Base-by-base conservation (phyloP, 2,113 vertebrate genomes). In the Hucho hucho region DNA sequence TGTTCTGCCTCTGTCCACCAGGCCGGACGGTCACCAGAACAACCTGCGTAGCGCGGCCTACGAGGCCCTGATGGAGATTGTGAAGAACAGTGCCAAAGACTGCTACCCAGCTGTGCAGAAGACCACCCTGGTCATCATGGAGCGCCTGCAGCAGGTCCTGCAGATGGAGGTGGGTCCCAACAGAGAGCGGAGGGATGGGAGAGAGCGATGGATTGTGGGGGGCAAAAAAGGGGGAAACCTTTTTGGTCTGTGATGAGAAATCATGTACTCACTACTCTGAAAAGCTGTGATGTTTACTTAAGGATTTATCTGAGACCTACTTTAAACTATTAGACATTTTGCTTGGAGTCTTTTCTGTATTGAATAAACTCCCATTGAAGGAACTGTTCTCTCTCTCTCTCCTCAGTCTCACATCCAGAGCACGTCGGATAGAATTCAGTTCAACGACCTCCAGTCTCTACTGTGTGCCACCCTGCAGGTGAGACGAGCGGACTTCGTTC, bases 11-110 rank as follows among this genome's bases (percentile, higher is more conserved):
- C 32, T 43, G 4, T 20, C 4, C 49, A 12, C 3, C 77, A 99
- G 98, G 75, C 96, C 97, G 4, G 98, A 99, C 24, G 97, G 98
- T 14, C 98, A 99, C 87, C 98, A 99, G 92, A 99, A 99, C 88
- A 99, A 99, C 89, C 90, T 99, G 83, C 94, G 98, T 79, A 98
- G 97, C 12, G 96, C 98, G 1, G 98, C 97, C 0, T 99, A 99
- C 25, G 98, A 99, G 87, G 96, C 97, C 13, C 89, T 99, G 79
- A 99, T 99, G 98, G 97, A 99, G 92, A 99, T 99, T 2, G 98
- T 99, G 72, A 99, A 99, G 90, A 99, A 99, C 91, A 99, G 98
- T 76, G 98, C 97, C 67, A 98, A 99, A 89, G 98, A 99, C 78
- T 99, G 98, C 83, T 99, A 99, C 73, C 98, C 98, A 0, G 98